phyloP scores from a whole-genome alignment of 2,888 invertebrate genomes.

The Psococerastis gibbosa region DNA sequence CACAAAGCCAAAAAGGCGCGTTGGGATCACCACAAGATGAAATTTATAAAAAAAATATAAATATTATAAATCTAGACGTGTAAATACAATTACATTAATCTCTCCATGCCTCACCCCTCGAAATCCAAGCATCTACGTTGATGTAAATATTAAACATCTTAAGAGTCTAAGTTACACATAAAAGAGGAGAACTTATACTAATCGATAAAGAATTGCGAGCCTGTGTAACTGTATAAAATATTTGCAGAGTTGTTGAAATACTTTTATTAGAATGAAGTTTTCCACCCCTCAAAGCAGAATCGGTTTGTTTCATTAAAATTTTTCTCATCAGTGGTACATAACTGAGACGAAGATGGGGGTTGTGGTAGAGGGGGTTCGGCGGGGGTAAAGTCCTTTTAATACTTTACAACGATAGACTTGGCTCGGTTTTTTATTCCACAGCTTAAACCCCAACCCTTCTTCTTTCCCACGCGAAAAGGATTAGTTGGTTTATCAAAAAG shows the following conservation, averaged over 20 bases:
- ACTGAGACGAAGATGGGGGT: no score
- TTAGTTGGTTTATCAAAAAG: neutral
- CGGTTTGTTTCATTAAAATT: slow-evolving; percentile 5
- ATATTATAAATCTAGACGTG: no score
- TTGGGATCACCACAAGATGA: no score
- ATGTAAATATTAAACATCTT: no score
- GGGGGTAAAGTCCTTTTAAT: slow-evolving; percentile 3
- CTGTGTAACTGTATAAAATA: neutral
- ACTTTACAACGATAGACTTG: slow-evolving; percentile 5
- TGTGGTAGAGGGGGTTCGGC: neutral
- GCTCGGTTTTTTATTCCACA: neutral
- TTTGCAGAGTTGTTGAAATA: slow-evolving; percentile 3
- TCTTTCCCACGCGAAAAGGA: neutral
- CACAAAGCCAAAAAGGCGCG: no score
- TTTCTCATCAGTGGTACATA: slow-evolving; percentile 6
- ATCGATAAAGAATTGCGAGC: no score
- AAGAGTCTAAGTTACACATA: no score
- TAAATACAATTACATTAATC: no score
- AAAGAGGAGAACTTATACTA: no score
- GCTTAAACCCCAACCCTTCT: neutral
- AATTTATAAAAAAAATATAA: no score
- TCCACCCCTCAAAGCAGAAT: neutral
- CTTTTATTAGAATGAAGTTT: slow-evolving; percentile 5
- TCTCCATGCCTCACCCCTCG: no score
- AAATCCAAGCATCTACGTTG: no score